These are phyloP conservation scores for Drosophila quadrilineata DNA, from an alignment of 1,140 invertebrate genomes.

Conservation along the genomic window DNA sequence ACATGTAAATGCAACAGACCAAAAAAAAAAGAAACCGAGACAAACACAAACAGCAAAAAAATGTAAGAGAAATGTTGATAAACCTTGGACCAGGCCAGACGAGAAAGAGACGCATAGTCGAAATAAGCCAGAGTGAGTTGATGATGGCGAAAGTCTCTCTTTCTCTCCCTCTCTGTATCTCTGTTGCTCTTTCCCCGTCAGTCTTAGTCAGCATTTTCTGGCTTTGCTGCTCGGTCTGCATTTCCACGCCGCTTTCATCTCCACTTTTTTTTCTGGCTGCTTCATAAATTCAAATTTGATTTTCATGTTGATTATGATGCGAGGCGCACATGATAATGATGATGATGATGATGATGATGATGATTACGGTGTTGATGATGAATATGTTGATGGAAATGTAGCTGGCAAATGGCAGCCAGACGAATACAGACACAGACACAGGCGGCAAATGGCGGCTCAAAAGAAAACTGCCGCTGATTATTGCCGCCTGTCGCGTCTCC, in stretches of 20 bases:
- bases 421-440: conserved; percentile 21
- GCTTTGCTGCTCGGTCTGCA: not conserved
- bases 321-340: conserved; percentile 61
- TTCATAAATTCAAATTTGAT: conserved; percentile 80
- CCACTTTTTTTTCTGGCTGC: conserved; percentile 29
- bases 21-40: not conserved
- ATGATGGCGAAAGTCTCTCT: conserved; percentile 10
- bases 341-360: no score
- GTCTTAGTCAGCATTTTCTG: not conserved
- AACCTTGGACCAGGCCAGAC: conserved; percentile 20
- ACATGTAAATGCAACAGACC: conserved; percentile 36
- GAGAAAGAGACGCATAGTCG: conserved; percentile 26
- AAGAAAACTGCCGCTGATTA: conserved; percentile 38
- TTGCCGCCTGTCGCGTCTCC: conserved; percentile 1
- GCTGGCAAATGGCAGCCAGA: conserved; percentile 63
- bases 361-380: no score
- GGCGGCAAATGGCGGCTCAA: conserved; percentile 2
- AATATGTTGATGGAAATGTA: conserved; percentile 75
- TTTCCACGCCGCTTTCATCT: conserved; percentile 1
- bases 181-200: not conserved
- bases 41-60: not conserved
- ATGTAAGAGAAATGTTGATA: conserved; percentile 32
- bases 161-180: not conserved
- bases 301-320: conserved; percentile 79
- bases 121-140: conserved; percentile 72